Base-by-base conservation (phyloP, 1,140 invertebrate genomes). In the Carcinoscorpius rotundicauda region DNA sequence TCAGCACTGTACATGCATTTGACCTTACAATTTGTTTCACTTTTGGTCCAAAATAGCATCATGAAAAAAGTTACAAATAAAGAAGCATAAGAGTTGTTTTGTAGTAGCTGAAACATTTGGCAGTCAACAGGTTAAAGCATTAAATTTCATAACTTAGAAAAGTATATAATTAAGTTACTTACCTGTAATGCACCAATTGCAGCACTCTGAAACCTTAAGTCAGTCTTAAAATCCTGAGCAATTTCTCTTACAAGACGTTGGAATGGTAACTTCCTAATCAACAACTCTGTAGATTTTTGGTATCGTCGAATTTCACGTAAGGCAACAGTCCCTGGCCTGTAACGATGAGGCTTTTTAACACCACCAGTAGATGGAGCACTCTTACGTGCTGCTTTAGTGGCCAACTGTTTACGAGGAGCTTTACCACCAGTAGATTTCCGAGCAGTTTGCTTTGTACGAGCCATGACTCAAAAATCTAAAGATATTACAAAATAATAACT, bases 401-500 rank as follows among this genome's bases (percentile, higher is more conserved):
- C 88, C 73, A 93, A 77, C 72, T 93, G 89, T 76, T 93, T 93
- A 57, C 89, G 82, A 51, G 89, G 89, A 70, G 88, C 88, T 79
- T 91, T 89, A 73, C 87, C 87, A 82, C 86, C 86, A 5, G 86
- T 88, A 3, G 85, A 86, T 75, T 87, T 87, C 80, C 88, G 84
- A 29, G 87, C 88, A 49, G 88, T 91, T 72, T 90, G 87, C 81
- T 91, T 91, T 4, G 87, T 91, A 85, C 87, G 85, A 68, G 87
- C 88, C 88, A 90, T 90, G 29, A 29, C 29, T 29, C 29, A 29
- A 29, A 0, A 29, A 29, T 29, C 29, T 29, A 29, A 29, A 29
- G 29, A 29, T 29, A 29, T 29, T 29, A 29, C 29, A 29, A 29
- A 29, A 29, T 29, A 29, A 1, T 29, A 29, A 29, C 29, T 29